These are phyloP conservation scores for Conopomorpha cramerella DNA, from an alignment of 1,140 invertebrate genomes.

Conservation along the genomic window DNA sequence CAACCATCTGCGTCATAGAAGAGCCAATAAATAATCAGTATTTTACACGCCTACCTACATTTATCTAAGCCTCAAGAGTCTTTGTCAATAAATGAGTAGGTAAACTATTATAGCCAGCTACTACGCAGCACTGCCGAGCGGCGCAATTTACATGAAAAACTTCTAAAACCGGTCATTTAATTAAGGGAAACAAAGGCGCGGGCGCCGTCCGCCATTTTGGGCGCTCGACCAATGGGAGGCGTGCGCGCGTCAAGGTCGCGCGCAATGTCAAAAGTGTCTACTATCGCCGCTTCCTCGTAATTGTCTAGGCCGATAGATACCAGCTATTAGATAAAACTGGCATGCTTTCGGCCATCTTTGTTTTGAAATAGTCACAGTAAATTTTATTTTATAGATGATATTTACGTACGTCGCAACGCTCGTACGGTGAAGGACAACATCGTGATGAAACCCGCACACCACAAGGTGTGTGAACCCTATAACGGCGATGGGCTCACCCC, in stretches of 20 bases:
- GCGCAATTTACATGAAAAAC: slow-evolving; percentile 24
- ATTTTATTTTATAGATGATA: no score
- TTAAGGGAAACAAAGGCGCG: slow-evolving; percentile 24
- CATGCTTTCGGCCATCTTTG: no score
- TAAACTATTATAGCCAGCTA: background rate
- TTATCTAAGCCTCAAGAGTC: background rate
- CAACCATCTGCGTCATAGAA: background rate
- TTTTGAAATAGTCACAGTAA: no score
- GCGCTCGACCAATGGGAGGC: slow-evolving; percentile 27
- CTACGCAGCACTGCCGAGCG: no score
- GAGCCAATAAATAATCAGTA: background rate
- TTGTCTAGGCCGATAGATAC: slow-evolving; percentile 40
- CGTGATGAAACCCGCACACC: no score
- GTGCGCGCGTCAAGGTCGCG: slow-evolving; percentile 27
- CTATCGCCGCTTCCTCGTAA: slow-evolving; percentile 30
- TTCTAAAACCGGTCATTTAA: slow-evolving; percentile 38
- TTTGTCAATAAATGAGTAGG: background rate
- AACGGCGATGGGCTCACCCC: no score
- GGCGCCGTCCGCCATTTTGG: slow-evolving; percentile 35
- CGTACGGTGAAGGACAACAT: no score
- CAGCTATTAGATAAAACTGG: no score
- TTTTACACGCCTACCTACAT: background rate
- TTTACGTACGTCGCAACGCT: no score
- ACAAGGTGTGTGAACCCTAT: no score
- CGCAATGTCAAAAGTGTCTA: slow-evolving; percentile 37